Conservation (phyloP, 2,797 vertebrate genomes). For the Esox lucius region DNA sequence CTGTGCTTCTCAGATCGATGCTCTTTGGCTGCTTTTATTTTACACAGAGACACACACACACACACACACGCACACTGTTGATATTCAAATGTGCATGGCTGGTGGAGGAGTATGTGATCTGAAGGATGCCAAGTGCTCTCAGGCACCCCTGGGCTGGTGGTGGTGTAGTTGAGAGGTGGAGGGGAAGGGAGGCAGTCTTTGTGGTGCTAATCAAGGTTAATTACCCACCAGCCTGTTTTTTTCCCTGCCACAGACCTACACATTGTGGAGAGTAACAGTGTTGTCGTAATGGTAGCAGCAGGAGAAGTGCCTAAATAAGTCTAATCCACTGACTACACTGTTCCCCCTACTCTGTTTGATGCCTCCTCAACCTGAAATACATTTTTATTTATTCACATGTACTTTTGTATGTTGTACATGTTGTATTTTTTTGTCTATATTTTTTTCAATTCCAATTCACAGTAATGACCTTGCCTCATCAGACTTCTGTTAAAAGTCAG, state of each 20-base stretch:
- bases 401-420: no score
- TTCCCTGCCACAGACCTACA: neutral
- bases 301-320: neutral
- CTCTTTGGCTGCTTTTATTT: slow-evolving; percentile 20
- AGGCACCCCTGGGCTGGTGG: slow-evolving; percentile 28
- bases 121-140: slow-evolving; percentile 41
- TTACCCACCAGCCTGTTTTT: slow-evolving; percentile 31
- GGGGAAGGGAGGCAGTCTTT: slow-evolving; percentile 50
- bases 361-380: no score
- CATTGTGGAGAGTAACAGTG: neutral
- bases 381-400: no score
- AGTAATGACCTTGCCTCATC: no score
- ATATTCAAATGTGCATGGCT: slow-evolving; percentile 60
- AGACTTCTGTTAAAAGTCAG: no score
- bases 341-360: neutral
- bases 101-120: slow-evolving; percentile 41
- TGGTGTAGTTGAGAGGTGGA: slow-evolving; percentile 36
- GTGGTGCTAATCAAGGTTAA: slow-evolving; percentile 56
- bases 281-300: neutral
- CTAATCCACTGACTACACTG: neutral
- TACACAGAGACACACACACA: neutral
- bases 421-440: no score
- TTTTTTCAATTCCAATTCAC: no score
- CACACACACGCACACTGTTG: slow-evolving; percentile 40
- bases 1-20: slow-evolving; percentile 51